These are phyloP conservation scores for Ctenopoma multispine DNA, from an alignment of 2,797 vertebrate species.

Conservation along the genomic window DNA sequence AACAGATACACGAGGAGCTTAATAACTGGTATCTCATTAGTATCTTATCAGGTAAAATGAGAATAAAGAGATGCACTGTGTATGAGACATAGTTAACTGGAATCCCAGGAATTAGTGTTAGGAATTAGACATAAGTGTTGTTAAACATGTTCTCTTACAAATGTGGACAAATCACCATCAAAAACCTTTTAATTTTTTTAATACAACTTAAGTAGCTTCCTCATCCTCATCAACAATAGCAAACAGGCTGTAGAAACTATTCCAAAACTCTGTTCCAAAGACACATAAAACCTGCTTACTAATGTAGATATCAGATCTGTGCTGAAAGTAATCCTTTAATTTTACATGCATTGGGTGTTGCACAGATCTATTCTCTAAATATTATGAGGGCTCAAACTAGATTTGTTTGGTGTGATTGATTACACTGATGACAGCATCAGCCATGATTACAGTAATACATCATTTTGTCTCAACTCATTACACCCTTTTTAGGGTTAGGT, in stretches of 20 bases:
- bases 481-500: conserved; percentile 46
- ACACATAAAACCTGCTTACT: background rate
- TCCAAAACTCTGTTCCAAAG: background rate
- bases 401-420: conserved; percentile 62
- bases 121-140: too few relatives aligned
- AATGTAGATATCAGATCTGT: background rate
- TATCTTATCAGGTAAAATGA: conserved; percentile 12
- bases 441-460: conserved; percentile 59
- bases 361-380: conserved; percentile 20
- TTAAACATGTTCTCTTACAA: background rate
- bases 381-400: conserved; percentile 44
- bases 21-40: conserved; percentile 9
- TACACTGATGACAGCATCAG: conserved; percentile 63
- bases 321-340: conserved; percentile 54
- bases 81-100: background rate
- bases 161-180: background rate
- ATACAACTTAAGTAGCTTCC: background rate
- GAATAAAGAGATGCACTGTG: background rate
- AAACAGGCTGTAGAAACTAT: too few relatives aligned
- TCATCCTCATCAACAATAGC: background rate
- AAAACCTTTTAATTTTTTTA: background rate
- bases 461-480: conserved; percentile 62
- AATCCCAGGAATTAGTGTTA: background rate
- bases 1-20: conserved; percentile 33
- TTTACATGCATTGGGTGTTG: conserved; percentile 15